Base-by-base conservation (phyloP, 2,113 vertebrate genomes). In the Romanogobio albipinnatus region DNA sequence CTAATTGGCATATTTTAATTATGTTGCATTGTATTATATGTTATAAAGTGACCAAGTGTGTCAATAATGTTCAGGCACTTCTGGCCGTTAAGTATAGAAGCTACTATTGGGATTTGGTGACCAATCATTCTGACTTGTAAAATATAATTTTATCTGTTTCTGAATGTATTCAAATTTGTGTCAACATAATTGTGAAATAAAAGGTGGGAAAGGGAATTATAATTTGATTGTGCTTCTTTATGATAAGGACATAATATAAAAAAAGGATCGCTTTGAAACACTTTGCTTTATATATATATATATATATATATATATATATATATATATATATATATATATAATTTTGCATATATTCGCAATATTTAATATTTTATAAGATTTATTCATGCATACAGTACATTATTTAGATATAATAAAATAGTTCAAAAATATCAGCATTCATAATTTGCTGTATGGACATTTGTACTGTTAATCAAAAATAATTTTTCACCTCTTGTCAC, bases 21-120 rank as follows among this genome's bases (percentile, higher is more conserved):
- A 93, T 96, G 94, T 91, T 95, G 93, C 90, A 89, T 93, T 96
- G 93, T 95, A 89, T 93, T 90, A 90, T 86, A 94, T 13, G 86
- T 92, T n/a, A 76, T 43, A 56, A 82, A 49, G 43, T 47, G 70
- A 75, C 70, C 22, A 49, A 82, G 3, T 71, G 51, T 22, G 22
- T 19, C 73, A 17, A 45, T 78, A 45, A 9, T 77, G 10, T 85
- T 82, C 13, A 75, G 58, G 64, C 74, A 68, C 7, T 79, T 76
- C 26, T 62, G 22, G 59, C 17, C 14, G 1, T 47, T 26, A 64
- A 58, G 7, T 66, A 3, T 78, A 58, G 39, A 79, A 62, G 75
- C 68, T 85, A 36, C 14, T 79, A 36, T 82, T 64, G 64, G 15
- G 53, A 51, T 70, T 70, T 85, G 51, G 29, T 86, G 51, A 64